A percentile compares a stretch with the other conserved stretches of the same genome.
Evolutionary conservation across 2,888 invertebrate genomes (phyloP).

Genomic region (Agrochola macilenta): DNA sequence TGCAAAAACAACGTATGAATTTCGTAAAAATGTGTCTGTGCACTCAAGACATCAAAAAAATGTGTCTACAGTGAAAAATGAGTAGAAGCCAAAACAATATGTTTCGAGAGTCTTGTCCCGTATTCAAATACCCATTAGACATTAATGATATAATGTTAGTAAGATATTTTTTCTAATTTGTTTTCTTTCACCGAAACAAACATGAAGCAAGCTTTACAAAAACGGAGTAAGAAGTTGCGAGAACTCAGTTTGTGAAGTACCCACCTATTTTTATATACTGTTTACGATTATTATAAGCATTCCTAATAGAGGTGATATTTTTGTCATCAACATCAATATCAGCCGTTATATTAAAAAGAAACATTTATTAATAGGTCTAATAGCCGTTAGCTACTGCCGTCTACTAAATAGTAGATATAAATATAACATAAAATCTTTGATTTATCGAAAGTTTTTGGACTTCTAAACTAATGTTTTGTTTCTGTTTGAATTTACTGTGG

Average conservation of each 20-base stretch:
- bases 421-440: slow-evolving; percentile 47
- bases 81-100: slow-evolving; percentile 52
- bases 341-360: slow-evolving; percentile 44
- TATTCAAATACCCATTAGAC: slow-evolving; percentile 50
- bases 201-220: slow-evolving; percentile 14
- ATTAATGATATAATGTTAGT: slow-evolving; percentile 44
- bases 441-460: slow-evolving; percentile 48
- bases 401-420: slow-evolving; percentile 39
- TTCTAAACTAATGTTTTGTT: slow-evolving; percentile 53
- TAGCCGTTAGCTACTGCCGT: slow-evolving; percentile 47
- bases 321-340: slow-evolving; percentile 40
- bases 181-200: slow-evolving; percentile 34
- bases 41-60: slow-evolving; percentile 51
- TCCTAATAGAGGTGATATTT: slow-evolving; percentile 41
- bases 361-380: slow-evolving; percentile 48
- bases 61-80: slow-evolving; percentile 46
- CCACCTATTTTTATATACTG: slow-evolving; percentile 18
- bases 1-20: slow-evolving; percentile 43
- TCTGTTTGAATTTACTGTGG: slow-evolving; percentile 62
- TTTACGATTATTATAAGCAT: slow-evolving; percentile 26
- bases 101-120: slow-evolving; percentile 41
- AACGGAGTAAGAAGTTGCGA: neutral
- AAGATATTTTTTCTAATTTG: slow-evolving; percentile 3
- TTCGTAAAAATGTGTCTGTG: slow-evolving; percentile 56
- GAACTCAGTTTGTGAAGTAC: slow-evolving; percentile 18